phyloP scores from a whole-genome alignment of 2,797 vertebrate species.

The Molossus molossus region DNA sequence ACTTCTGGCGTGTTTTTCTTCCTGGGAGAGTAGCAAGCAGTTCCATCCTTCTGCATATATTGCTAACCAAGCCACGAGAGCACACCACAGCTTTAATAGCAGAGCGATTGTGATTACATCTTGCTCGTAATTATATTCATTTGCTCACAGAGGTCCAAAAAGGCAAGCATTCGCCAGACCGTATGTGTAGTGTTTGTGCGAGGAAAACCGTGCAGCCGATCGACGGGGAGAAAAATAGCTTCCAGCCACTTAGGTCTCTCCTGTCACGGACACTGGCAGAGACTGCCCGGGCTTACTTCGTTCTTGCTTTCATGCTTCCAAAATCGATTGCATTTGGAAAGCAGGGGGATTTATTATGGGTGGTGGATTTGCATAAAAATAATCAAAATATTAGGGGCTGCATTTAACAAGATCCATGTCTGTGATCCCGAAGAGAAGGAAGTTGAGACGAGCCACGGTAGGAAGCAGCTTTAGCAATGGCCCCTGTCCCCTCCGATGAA shows the following conservation, averaged over 20 bases:
- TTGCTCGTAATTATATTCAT: slow-evolving; percentile 90
- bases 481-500: accelerated
- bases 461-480: not conserved
- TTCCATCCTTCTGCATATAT: slow-evolving; percentile 80
- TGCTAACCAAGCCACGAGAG: slow-evolving; percentile 86
- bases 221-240: slow-evolving; percentile 88
- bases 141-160: slow-evolving; percentile 88
- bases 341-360: slow-evolving; percentile 81
- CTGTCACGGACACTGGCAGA: slow-evolving; percentile 85
- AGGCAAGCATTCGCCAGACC: slow-evolving; percentile 85
- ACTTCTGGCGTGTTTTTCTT: slow-evolving; percentile 83
- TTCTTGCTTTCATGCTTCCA: slow-evolving; percentile 84
- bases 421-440: not conserved
- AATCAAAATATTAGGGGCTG: slow-evolving; percentile 81
- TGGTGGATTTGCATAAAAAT: slow-evolving; percentile 88
- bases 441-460: accelerated
- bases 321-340: slow-evolving; percentile 88
- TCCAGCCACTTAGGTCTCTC: slow-evolving; percentile 86
- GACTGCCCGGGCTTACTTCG: slow-evolving; percentile 78
- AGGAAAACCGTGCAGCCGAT: slow-evolving; percentile 85
- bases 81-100: slow-evolving; percentile 85
- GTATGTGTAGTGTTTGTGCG: slow-evolving; percentile 83
- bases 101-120: slow-evolving; percentile 89
- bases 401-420: slow-evolving; percentile 1
- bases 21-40: slow-evolving; percentile 78